Evolutionary conservation across 2,888 invertebrate species (phyloP), one percentile per base, ranked within the genome.

Genomic region (Muschampia staudingeri): DNA sequence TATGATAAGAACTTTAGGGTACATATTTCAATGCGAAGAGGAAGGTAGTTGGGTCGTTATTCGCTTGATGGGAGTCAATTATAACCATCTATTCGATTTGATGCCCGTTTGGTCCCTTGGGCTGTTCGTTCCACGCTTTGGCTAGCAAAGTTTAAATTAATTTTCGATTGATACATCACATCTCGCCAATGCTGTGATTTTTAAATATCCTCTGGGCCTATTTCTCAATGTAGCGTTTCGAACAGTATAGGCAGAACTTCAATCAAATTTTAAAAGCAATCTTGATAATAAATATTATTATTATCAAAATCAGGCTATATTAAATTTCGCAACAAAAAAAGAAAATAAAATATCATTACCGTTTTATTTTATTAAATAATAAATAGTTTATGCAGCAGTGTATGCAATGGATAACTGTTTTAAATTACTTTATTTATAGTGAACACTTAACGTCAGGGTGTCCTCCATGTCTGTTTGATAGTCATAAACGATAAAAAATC

Each of bases 31-130:
- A 91, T 90, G 92, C 90, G 89, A 87, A 82, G 83, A 83, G 83
- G 81, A 84, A 80, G 91, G 88, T 90, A 88, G 87, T 92, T 93
- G 83, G 91, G 92, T 91, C 91, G 93, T 93, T 94, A 91, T 94
- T 95, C 91, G 92, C 89, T 92, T 92, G 93, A 90, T 90, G 87
- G 87, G 87, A 92, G 94, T 94, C 95, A 95, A 95, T 95, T 95
- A 95, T 95, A 94, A 95, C 94, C 93, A 94, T 94, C 94, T 95
- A 95, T 96, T 95, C 93, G 95, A 95, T 96, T 95, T 95, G 95
- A 95, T 94, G 93, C 91, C 94, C 91, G 93, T 92, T 93, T 90
- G 90, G 92, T 95, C 96, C 94, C 94, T 91, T 88, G 94, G 94
- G 96, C 88, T 88, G 88, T 89, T 89, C 92, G 91, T 90, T 94